Conservation (phyloP, 2,113 vertebrate species). For the Gymnogyps californianus region DNA sequence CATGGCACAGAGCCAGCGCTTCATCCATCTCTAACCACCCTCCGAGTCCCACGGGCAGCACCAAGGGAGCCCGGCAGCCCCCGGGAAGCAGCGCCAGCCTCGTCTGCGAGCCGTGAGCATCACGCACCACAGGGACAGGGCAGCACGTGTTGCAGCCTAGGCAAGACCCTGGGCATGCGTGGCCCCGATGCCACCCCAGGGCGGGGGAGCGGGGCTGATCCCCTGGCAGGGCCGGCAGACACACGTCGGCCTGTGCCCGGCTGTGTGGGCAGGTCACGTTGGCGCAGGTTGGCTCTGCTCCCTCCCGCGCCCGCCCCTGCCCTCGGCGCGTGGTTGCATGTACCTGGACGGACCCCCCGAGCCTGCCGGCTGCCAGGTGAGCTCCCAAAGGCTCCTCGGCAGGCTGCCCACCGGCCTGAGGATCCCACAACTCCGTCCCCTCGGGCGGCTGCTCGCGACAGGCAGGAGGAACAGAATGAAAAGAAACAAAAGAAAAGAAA, state of each 20-base stretch:
- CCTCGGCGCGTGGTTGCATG: slow-evolving; percentile 27
- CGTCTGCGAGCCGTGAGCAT: rapidly evolving
- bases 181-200: not conserved
- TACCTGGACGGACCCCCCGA: slow-evolving; percentile 92
- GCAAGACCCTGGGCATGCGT: rapidly evolving
- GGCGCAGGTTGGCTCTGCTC: not conserved
- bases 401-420: slow-evolving; percentile 83
- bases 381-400: slow-evolving; percentile 87
- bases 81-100: not conserved
- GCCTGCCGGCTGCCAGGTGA: slow-evolving; percentile 85
- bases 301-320: not conserved
- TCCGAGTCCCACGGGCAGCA: not conserved
- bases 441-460: slow-evolving; percentile 78
- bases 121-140: not conserved
- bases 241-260: rapidly evolving
- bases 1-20: not conserved
- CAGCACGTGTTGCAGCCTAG: not conserved
- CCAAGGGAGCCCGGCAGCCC: not conserved
- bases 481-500: slow-evolving; percentile 63
- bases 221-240: not conserved
- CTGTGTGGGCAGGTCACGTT: not conserved
- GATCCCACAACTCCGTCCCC: slow-evolving; percentile 85
- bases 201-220: not conserved
- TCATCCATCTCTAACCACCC: rapidly evolving
- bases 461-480: slow-evolving; percentile 56